phyloP scores from a whole-genome alignment of 2,888 invertebrate species.

The Heliconius cydno region DNA sequence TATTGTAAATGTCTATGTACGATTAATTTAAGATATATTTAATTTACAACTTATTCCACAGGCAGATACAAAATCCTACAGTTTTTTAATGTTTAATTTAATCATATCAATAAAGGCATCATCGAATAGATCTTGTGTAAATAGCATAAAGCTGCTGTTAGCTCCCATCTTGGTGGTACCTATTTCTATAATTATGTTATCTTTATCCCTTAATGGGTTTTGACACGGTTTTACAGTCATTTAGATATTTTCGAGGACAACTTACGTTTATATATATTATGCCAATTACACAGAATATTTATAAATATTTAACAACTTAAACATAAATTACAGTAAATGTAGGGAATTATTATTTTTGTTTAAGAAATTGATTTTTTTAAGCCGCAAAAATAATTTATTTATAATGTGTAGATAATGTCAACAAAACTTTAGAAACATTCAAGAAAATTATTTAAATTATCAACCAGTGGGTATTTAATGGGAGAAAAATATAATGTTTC shows the following conservation, averaged over 20 bases:
- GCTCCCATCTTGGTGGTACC: not conserved
- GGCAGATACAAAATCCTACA: too few relatives aligned
- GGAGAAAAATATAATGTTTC: not conserved
- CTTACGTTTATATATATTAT: not conserved
- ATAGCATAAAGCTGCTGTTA: not conserved
- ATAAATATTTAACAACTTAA: not conserved
- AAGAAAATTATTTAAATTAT: not conserved
- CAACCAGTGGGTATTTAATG: not conserved
- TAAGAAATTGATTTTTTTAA: too few relatives aligned
- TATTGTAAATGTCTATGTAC: too few relatives aligned
- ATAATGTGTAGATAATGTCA: not conserved
- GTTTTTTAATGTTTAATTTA: not conserved
- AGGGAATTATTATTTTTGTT: too few relatives aligned
- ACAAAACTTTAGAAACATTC: not conserved
- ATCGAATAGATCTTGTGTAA: not conserved
- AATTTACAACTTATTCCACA: too few relatives aligned
- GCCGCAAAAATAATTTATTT: too few relatives aligned
- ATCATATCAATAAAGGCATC: too few relatives aligned
- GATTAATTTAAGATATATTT: too few relatives aligned
- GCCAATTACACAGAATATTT: not conserved
- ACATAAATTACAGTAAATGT: not conserved
- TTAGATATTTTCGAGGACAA: not conserved
- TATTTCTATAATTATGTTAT: not conserved
- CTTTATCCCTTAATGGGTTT: not conserved
- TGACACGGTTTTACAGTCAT: slow-evolving; percentile 8